Evolutionary conservation across 2,888 invertebrate species (phyloP).

Genomic region (Omphaloscelis lunosa): DNA sequence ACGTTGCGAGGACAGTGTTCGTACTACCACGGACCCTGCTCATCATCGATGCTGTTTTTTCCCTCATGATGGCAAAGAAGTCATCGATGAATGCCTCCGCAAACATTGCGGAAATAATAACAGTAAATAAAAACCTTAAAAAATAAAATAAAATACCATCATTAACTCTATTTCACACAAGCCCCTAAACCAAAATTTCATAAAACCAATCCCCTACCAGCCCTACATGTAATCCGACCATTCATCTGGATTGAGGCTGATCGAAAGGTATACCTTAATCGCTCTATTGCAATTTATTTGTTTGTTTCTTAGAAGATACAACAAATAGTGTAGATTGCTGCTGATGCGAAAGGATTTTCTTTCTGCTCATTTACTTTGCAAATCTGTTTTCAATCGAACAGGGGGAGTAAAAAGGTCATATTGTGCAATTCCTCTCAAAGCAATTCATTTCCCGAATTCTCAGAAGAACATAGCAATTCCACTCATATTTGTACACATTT

Average conservation of each 20-base stretch:
- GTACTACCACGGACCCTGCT: too few relatives aligned
- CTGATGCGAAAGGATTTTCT: constrained; percentile 63
- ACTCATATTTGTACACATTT: neutral
- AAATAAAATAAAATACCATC: neutral
- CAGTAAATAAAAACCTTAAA: neutral
- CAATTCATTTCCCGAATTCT: neutral
- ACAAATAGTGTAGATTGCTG: constrained; percentile 80
- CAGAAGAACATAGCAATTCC: neutral
- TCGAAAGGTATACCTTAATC: constrained; percentile 85
- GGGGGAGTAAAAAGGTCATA: neutral
- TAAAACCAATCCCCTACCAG: constrained; percentile 49
- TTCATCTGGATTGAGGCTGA: constrained; percentile 73
- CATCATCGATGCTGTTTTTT: too few relatives aligned
- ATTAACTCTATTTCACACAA: constrained; percentile 3
- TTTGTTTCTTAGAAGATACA: constrained; percentile 76
- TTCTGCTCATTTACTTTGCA: constrained; percentile 74
- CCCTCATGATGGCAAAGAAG: too few relatives aligned
- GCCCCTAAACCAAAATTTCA: constrained; percentile 38
- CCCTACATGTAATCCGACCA: constrained; percentile 61
- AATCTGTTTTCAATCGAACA: constrained; percentile 74
- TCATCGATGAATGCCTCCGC: too few relatives aligned
- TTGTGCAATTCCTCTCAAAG: neutral
- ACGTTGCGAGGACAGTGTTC: too few relatives aligned
- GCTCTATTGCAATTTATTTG: constrained; percentile 85
- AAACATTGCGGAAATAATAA: too few relatives aligned